These are phyloP conservation scores for Clavelina lepadiformis DNA, from an alignment of 23 tunicate species.

Conservation along the genomic window DNA sequence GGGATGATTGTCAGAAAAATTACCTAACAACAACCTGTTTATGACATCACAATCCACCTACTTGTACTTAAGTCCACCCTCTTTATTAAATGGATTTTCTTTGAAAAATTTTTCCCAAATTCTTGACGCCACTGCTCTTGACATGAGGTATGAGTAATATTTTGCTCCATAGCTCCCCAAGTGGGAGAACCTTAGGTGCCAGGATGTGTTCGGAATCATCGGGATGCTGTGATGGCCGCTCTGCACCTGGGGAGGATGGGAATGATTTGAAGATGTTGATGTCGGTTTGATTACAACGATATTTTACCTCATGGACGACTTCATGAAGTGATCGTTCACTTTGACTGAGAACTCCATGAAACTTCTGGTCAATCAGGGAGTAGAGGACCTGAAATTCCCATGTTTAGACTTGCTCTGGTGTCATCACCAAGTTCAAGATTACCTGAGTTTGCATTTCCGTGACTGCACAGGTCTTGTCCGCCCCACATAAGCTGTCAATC, in stretches of 20 bases:
- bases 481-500: slow-evolving; percentile 35
- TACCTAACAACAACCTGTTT: background rate
- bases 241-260: slow-evolving; percentile 34
- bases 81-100: slow-evolving; percentile 55
- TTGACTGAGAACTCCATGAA: slow-evolving; percentile 21
- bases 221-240: slow-evolving; percentile 51
- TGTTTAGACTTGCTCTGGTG: background rate
- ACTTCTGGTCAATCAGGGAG: slow-evolving; percentile 54
- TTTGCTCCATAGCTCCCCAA: slow-evolving; percentile 92
- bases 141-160: slow-evolving; percentile 87
- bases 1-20: background rate
- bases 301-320: slow-evolving; percentile 20
- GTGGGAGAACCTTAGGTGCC: slow-evolving; percentile 79
- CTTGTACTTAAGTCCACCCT: slow-evolving; percentile 72
- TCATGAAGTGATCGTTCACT: slow-evolving; percentile 4
- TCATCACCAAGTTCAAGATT: background rate
- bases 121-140: slow-evolving; percentile 82
- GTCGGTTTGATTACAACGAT: no score
- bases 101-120: slow-evolving; percentile 73
- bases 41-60: background rate
- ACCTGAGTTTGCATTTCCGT: slow-evolving; percentile 88
- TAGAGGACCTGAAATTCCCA: slow-evolving; percentile 53
- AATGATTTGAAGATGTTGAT: no score
- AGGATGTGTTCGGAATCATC: slow-evolving; percentile 41
- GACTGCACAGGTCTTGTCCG: slow-evolving; percentile 38